These are phyloP conservation scores for Tetragnatha versicolor DNA, from an alignment of 1,140 invertebrate genomes.

Conservation along the genomic window DNA sequence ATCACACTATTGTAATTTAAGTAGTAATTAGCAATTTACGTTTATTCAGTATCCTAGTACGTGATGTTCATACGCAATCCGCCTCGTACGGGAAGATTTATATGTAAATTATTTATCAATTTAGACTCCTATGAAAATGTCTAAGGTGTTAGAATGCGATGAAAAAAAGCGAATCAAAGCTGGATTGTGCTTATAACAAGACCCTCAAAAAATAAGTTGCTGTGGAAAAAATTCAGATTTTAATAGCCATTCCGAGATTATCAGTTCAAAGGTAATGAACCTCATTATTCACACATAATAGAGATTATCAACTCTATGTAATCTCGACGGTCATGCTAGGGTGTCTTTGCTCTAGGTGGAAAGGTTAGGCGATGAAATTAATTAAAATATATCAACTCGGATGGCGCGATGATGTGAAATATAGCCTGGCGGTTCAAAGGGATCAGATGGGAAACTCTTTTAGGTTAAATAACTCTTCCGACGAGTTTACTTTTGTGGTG, in stretches of 20 bases:
- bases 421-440: constrained; percentile 27
- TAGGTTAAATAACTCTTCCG: constrained; percentile 21
- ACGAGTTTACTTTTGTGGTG: constrained; percentile 19
- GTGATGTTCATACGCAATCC: constrained; percentile 16
- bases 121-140: constrained; percentile 44
- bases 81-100: constrained; percentile 23
- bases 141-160: constrained; percentile 34
- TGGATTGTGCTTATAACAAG: constrained; percentile 10
- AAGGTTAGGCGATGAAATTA: constrained; percentile 44
- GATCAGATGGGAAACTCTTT: constrained; percentile 10
- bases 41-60: constrained; percentile 39
- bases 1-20: constrained; percentile 52
- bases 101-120: constrained; percentile 47
- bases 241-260: constrained; percentile 42
- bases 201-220: background rate
- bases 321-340: background rate
- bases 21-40: constrained; percentile 50
- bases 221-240: constrained; percentile 37
- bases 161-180: constrained; percentile 37
- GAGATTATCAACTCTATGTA: constrained; percentile 31
- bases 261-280: constrained; percentile 49
- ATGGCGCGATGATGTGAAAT: constrained; percentile 45
- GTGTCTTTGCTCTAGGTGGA: constrained; percentile 23
- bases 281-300: constrained; percentile 51
- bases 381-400: constrained; percentile 45